Conservation (phyloP, 2,888 invertebrate genomes). For the Himalopsyche anomala region DNA sequence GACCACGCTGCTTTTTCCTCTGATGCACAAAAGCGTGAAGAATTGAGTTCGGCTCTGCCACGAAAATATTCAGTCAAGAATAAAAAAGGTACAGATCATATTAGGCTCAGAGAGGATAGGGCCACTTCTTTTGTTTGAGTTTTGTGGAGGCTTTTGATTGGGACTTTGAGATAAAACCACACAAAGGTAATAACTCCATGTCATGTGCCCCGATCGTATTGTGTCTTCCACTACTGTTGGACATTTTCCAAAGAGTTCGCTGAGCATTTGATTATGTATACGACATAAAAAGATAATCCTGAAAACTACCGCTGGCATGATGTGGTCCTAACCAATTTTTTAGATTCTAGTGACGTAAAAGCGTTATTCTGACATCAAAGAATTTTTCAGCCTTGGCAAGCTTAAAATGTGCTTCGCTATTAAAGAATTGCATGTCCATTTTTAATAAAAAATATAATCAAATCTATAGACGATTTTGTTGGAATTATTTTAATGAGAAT, state of each 20-base stretch:
- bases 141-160: slow-evolving; percentile 61
- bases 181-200: slow-evolving; percentile 62
- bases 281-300: slow-evolving; percentile 57
- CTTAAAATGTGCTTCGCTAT: not conserved
- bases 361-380: not conserved
- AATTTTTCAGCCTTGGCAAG: not conserved
- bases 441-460: not conserved
- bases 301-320: slow-evolving; percentile 36
- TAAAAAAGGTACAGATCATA: slow-evolving; percentile 64
- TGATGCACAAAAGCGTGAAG: slow-evolving; percentile 27
- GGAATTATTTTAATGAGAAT: too few species aligned
- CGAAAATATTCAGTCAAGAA: slow-evolving; percentile 60
- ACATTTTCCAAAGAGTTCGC: slow-evolving; percentile 33
- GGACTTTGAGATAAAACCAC: slow-evolving; percentile 58
- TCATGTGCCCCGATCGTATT: slow-evolving; percentile 55
- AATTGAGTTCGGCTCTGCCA: slow-evolving; percentile 45
- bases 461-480: too few species aligned
- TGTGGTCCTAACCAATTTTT: slow-evolving; percentile 38
- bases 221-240: slow-evolving; percentile 27
- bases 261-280: slow-evolving; percentile 55
- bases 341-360: slow-evolving; percentile 13
- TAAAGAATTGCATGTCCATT: not conserved
- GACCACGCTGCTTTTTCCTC: slow-evolving; percentile 47
- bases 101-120: slow-evolving; percentile 59
- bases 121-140: slow-evolving; percentile 62